Evolutionary conservation across 2,797 vertebrate genomes (phyloP).

Genomic region (Ctenochaetus hawaiiensis): DNA sequence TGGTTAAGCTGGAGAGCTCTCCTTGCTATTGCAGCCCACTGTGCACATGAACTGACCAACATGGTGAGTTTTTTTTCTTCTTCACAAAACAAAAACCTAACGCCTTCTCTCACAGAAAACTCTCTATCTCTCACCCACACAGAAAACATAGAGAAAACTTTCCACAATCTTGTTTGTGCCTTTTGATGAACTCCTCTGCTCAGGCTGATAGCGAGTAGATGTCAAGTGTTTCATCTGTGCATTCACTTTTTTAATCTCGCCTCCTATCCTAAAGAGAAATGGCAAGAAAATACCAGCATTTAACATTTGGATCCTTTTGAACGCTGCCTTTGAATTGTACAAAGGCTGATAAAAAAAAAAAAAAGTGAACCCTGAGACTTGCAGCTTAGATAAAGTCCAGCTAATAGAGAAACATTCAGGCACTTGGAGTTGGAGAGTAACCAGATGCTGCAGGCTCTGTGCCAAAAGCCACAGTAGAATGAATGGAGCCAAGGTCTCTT

Average conservation of each 20-base stretch:
- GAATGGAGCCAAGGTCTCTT: constrained; percentile 64
- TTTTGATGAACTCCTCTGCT: constrained; percentile 44
- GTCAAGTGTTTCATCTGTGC: constrained; percentile 37
- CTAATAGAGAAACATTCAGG: constrained; percentile 35
- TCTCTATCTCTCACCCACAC: constrained; percentile 30
- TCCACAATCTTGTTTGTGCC: constrained; percentile 23
- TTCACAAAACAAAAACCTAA: constrained; percentile 29
- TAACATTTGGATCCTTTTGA: constrained; percentile 38
- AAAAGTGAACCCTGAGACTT: constrained; percentile 5
- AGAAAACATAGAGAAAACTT: constrained; percentile 15
- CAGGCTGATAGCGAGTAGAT: constrained; percentile 12
- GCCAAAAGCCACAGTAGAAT: constrained; percentile 60
- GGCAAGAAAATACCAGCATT: constrained; percentile 24
- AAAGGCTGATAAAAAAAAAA: neutral
- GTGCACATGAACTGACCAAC: constrained; percentile 28
- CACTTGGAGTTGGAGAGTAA: constrained; percentile 36
- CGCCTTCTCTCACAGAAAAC: constrained; percentile 10
- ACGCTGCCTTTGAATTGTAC: constrained; percentile 11
- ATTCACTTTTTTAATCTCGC: constrained; percentile 17
- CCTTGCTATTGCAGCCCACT: constrained; percentile 25
- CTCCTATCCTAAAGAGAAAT: constrained; percentile 20
- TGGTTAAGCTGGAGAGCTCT: constrained; percentile 50
- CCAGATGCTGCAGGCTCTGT: constrained; percentile 52
- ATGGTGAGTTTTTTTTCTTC: neutral
- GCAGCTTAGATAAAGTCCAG: constrained; percentile 28